Base-by-base conservation (phyloP, 1,140 invertebrate genomes). In the Penaeus chinensis region DNA sequence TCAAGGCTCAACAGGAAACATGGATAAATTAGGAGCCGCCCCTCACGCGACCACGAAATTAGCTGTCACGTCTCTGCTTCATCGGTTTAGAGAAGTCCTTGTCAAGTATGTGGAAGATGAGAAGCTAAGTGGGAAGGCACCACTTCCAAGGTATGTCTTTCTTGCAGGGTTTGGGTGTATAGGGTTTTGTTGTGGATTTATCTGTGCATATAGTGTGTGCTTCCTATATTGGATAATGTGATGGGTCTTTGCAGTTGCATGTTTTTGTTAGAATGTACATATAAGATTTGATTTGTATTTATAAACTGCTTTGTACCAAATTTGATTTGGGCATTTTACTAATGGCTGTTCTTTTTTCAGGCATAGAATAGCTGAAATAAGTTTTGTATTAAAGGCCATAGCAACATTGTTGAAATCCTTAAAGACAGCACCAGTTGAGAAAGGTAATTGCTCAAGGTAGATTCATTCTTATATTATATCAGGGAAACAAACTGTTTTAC, bases 311-410 rank as follows among this genome's bases (percentile, higher is more conserved):
- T 32, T 65, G n/a, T 47, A 37, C 61, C 18, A 84, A 0, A 76
- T 84, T 32, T 37, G 22, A 81, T 61, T 47, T 32, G n/a, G 47
- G 54, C 62, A 76, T 60, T 22, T 83, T 22, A 66, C 63, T 83
- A 54, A 54, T 16, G 54, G 5, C 11, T 54, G 10, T 4, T 77
- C 42, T n/a, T 69, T 91, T 93, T 93, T 86, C 92, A 98, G 98
- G 92, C 97, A 98, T 91, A 94, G 98, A 85, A 93, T 99, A 82
- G 98, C 97, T 7, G 98, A 99, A 93, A 98, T 99, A 92, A 97
- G 97, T 65, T 99, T 98, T 93, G 98, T 99, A n/a, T 92, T 99
- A 54, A 98, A 99, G 93, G 98, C 98, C 71, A 95, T 99, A 79
- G 96, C 97, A 18, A 98, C 98, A 0, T 93, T 99, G 27, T 95